These are phyloP conservation scores for Amblyjoppa fuscipennis DNA, from an alignment of 2,888 invertebrate species.

Conservation along the genomic window DNA sequence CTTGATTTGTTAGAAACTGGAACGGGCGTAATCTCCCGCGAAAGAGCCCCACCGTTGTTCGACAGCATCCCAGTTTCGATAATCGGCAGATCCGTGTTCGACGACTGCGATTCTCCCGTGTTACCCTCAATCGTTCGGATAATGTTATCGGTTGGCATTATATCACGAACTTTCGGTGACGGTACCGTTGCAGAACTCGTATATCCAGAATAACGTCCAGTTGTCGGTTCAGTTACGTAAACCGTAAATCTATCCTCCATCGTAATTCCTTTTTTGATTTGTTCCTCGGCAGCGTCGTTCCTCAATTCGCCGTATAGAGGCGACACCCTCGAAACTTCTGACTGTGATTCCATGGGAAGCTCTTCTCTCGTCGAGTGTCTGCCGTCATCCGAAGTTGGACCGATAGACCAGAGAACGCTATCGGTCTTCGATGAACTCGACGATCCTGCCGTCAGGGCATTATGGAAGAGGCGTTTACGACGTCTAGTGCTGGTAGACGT, in stretches of 20 bases:
- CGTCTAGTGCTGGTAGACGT: conserved; percentile 21
- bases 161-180: neutral
- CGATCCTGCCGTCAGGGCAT: conserved; percentile 21
- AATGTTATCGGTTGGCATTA: neutral
- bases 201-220: neutral
- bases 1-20: conserved; percentile 13
- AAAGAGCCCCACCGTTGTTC: neutral
- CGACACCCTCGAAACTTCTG: conserved; percentile 1
- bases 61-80: neutral
- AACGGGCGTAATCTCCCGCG: neutral
- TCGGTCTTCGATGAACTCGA: conserved; percentile 57
- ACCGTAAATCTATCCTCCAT: conserved; percentile 8
- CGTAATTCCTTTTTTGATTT: conserved; percentile 54
- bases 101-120: neutral
- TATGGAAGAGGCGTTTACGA: conserved; percentile 26
- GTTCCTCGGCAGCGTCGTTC: conserved; percentile 21
- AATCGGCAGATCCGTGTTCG: neutral
- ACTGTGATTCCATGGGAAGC: neutral
- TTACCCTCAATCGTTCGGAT: conserved; percentile 7
- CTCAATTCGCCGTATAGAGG: neutral
- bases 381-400: conserved; percentile 7
- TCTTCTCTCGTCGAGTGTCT: conserved; percentile 11
- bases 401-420: conserved; percentile 32
- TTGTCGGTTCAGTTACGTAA: conserved; percentile 1
- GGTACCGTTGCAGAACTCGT: neutral